Evolutionary conservation across 1,140 invertebrate genomes (phyloP).

Genomic region (Bombus impatiens): DNA sequence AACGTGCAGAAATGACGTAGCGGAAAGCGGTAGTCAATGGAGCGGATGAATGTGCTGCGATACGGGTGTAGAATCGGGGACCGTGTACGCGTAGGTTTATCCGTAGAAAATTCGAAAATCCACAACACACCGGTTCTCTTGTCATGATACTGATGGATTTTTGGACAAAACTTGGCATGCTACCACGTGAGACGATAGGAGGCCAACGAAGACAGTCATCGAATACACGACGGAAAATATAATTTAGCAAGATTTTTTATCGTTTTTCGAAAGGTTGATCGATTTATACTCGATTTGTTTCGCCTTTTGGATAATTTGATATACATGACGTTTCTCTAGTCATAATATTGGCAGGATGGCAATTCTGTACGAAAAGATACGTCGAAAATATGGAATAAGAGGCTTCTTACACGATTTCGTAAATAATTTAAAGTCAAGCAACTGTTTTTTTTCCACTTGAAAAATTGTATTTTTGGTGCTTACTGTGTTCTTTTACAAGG

Average conservation of each 20-base stretch:
- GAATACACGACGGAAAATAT: background rate
- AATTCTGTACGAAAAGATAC: no score
- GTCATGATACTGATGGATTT: background rate
- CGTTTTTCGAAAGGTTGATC: background rate
- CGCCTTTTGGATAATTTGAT: background rate
- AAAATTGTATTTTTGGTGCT: no score
- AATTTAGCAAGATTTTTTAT: background rate
- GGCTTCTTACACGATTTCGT: no score
- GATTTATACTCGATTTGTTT: background rate
- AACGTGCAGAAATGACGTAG: background rate
- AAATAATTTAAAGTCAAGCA: no score
- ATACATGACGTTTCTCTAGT: background rate
- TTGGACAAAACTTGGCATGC: background rate
- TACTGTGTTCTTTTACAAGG: no score
- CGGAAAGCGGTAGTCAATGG: background rate
- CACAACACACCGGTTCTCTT: no score
- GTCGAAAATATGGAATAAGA: no score
- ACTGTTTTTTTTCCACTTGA: no score
- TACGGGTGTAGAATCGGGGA: background rate
- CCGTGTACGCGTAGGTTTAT: background rate
- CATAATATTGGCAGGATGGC: no score
- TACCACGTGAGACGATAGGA: background rate
- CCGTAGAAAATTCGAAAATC: background rate
- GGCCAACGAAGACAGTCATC: no score
- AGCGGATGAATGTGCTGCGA: background rate